These are phyloP conservation scores for Neolamprologus tretocephalus DNA, from an alignment of 2,113 vertebrate genomes.

Conservation along the genomic window DNA sequence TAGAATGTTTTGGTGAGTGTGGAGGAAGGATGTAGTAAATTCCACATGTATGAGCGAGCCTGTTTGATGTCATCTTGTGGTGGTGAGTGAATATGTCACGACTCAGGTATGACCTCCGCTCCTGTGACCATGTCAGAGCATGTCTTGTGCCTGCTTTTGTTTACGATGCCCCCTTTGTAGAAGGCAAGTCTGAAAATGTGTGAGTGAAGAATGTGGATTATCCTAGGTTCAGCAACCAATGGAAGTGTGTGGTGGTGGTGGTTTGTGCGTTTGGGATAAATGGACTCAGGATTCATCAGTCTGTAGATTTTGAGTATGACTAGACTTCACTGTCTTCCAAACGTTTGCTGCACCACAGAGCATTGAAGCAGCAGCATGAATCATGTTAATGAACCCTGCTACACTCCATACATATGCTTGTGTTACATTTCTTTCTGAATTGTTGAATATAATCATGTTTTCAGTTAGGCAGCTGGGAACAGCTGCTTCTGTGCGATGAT, in stretches of 20 bases:
- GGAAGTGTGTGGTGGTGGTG: not conserved
- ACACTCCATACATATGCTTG: not conserved
- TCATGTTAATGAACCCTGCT: not conserved
- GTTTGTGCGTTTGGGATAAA: not conserved
- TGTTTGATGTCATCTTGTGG: not conserved
- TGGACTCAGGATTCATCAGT: not conserved
- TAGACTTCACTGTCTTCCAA: not conserved
- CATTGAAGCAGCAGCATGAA: not conserved
- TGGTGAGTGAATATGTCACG: not conserved
- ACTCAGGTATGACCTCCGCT: not conserved
- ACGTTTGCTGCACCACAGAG: not conserved
- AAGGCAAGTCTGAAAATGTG: not conserved
- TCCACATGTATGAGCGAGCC: not conserved
- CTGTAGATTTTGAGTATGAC: not conserved
- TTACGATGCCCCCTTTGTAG: not conserved
- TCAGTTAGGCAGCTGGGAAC: not conserved
- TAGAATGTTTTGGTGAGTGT: not conserved
- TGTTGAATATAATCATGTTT: not conserved
- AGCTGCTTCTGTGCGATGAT: not conserved
- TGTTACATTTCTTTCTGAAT: not conserved
- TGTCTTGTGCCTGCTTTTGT: not conserved
- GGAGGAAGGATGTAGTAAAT: not conserved
- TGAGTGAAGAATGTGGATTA: not conserved
- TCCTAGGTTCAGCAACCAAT: not conserved
- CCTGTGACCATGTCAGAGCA: slow-evolving; percentile 13